Evolutionary conservation across 2,113 vertebrate genomes (phyloP), one percentile per base, ranked within the genome.

Genomic region (Catharus fuscescens): DNA sequence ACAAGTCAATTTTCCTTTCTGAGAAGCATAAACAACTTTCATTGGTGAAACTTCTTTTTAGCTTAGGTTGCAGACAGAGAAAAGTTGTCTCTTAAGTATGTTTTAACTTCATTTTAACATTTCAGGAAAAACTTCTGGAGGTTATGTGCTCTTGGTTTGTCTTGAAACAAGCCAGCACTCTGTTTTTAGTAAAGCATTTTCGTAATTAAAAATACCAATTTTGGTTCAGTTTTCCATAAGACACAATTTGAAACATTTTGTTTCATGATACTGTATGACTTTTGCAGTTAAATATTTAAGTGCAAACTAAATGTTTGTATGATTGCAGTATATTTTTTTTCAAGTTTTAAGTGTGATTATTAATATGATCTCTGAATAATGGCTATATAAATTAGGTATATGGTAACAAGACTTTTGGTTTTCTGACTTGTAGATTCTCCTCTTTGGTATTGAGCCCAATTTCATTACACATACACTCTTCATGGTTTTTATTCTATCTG

Each of bases 1-100:
- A 77, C 79, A 90, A 94, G 92, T 92, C 81, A 94, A 86, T 95
- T 96, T 25, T 92, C 62, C 36, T 70, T 95, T 93, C 62, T 38
- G 74, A 86, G 88, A 80, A 57, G 28, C 59, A 80, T 93, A 88
- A 94, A 90, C 82, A 90, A 45, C 67, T 70, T 90, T 45, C 45
- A 42, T 82, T 90, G 54, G 59, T 92, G 88, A 77, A 61, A 48
- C 40, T 48, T 86, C 56, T 71, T 79, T 53, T 45, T 88, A 65
- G 48, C 36, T 72, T 45, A 50, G 32, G 42, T 73, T 57, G 10
- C 45, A 73, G 36, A 45, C 7, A 60, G 40, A 71, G 38, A 29
- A 44, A 72, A 72, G 5, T 65, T 82, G 5, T 44, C 12, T 84
- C 24, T 76, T 45, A n/a, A 9, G 1, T 56, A 26, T 12, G 2